phyloP scores from a whole-genome alignment of 1,140 invertebrate genomes.

The Hypsibius dujardini region DNA sequence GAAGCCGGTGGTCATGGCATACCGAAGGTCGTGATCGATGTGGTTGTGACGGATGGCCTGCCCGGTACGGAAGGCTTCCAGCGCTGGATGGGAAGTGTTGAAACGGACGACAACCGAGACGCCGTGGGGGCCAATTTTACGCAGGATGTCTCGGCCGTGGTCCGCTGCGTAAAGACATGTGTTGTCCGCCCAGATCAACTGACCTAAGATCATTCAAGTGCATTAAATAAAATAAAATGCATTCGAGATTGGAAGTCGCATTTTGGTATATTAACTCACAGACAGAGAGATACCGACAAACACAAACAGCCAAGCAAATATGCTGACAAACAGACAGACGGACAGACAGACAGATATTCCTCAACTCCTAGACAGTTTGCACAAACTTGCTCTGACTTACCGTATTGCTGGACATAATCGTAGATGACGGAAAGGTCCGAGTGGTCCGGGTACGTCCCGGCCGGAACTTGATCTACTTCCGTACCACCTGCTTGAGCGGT shows the following conservation, averaged over 20 bases:
- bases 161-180: not conserved
- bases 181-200: constrained; percentile 8
- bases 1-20: not conserved
- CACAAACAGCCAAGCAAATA: too few species aligned
- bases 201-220: too few species aligned
- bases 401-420: not conserved
- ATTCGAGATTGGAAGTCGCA: too few species aligned
- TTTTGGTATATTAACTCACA: too few species aligned
- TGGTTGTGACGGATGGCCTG: not conserved
- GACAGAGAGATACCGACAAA: too few species aligned
- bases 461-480: not conserved
- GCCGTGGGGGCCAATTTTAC: not conserved
- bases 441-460: not conserved
- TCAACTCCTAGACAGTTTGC: too few species aligned
- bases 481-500: not conserved
- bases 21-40: constrained; percentile 5
- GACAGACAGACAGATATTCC: too few species aligned
- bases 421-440: not conserved
- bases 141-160: not conserved
- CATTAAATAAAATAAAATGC: too few species aligned
- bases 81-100: not conserved
- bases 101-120: not conserved
- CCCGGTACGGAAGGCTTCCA: not conserved
- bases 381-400: not conserved
- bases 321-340: too few species aligned